Conservation (phyloP, 1,140 invertebrate genomes). For the Mycetomoellerius zeteki region DNA sequence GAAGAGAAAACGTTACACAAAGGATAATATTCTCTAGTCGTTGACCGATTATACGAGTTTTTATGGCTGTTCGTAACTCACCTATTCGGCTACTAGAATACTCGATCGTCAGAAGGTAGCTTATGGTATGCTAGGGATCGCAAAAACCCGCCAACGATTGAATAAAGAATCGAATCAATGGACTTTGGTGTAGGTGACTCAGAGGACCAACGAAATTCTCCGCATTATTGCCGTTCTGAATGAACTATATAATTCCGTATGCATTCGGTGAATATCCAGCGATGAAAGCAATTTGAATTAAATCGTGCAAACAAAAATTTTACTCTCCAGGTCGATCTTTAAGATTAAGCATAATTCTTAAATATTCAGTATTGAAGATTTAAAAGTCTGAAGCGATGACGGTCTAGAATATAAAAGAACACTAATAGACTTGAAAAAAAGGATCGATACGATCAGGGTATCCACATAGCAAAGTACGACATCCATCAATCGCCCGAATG, state of each 20-base stretch:
- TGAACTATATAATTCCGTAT: neutral
- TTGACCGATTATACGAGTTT: constrained; percentile 59
- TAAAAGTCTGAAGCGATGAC: neutral
- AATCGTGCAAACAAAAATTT: neutral
- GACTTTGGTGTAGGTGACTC: constrained; percentile 16
- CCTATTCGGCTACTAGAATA: constrained; percentile 14
- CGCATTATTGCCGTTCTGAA: constrained; percentile 1
- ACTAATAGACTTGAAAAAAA: neutral
- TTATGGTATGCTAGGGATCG: constrained; percentile 22
- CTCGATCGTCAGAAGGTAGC: constrained; percentile 37
- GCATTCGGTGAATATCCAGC: neutral
- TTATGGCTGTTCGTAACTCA: constrained; percentile 56
- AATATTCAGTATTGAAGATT: neutral
- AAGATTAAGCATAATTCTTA: neutral
- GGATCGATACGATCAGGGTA: neutral
- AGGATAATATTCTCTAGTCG: constrained; percentile 50
- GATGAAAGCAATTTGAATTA: neutral
- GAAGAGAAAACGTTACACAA: constrained; percentile 43
- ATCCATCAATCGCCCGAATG: constrained; percentile 34
- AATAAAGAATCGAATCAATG: constrained; percentile 45
- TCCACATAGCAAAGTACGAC: neutral
- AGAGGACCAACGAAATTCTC: constrained; percentile 22
- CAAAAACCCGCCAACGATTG: constrained; percentile 21
- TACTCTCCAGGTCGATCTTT: neutral
- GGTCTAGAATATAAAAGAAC: neutral